Evolutionary conservation across 2,797 vertebrate genomes (phyloP).

Genomic region (Crenuchus spilurus): DNA sequence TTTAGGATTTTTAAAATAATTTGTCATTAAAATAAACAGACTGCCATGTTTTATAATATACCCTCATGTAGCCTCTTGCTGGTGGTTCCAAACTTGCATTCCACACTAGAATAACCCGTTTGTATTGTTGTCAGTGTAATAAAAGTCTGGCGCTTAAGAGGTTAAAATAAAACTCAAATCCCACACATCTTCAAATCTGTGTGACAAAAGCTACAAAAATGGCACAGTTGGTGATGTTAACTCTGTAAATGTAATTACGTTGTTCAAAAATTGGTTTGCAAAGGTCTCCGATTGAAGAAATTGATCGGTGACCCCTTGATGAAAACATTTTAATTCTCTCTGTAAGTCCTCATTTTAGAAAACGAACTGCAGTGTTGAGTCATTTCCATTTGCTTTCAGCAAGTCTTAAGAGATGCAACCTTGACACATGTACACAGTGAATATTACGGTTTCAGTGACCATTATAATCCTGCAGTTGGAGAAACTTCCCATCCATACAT

Average conservation of each 20-base stretch:
- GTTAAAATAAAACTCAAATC: too few relatives aligned
- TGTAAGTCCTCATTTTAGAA: not conserved
- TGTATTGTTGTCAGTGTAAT: too few relatives aligned
- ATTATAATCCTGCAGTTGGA: not conserved
- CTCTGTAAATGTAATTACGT: not conserved
- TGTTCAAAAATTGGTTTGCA: not conserved
- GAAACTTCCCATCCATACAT: slow-evolving; percentile 13
- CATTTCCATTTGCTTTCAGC: not conserved
- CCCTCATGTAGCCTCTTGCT: too few relatives aligned
- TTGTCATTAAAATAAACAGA: too few relatives aligned
- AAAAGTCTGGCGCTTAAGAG: too few relatives aligned
- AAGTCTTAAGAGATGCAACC: not conserved
- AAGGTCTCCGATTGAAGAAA: not conserved
- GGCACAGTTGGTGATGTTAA: not conserved
- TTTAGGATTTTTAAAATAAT: too few relatives aligned
- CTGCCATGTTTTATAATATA: too few relatives aligned
- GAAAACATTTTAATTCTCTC: not conserved
- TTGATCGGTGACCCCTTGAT: not conserved
- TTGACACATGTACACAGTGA: slow-evolving; percentile 2
- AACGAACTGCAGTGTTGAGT: not conserved
- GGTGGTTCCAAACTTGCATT: too few relatives aligned
- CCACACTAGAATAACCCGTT: too few relatives aligned
- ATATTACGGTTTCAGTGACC: not conserved
- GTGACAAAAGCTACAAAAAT: not conserved
- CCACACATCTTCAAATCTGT: too few relatives aligned